These are phyloP conservation scores for Taenioides sp. DNA, from an alignment of 2,797 vertebrate genomes.

Conservation along the genomic window DNA sequence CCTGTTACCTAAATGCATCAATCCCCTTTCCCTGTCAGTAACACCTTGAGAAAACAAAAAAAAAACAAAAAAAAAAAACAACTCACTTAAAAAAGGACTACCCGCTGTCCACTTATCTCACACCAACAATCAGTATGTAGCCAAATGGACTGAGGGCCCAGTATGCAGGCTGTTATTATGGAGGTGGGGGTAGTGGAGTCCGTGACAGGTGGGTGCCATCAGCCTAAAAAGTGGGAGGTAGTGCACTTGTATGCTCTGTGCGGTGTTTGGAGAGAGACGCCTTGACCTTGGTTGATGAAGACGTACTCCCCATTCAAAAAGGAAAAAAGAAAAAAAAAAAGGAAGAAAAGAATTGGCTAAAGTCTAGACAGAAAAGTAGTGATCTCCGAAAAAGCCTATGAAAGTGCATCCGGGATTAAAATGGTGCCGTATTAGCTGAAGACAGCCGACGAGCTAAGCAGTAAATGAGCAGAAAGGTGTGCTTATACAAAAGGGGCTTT, in stretches of 20 bases:
- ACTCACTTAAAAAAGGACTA: slow-evolving; percentile 31
- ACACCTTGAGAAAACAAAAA: slow-evolving; percentile 15
- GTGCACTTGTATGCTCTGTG: slow-evolving; percentile 19
- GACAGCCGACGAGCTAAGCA: slow-evolving; percentile 30
- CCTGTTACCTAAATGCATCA: background rate
- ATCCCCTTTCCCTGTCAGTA: slow-evolving; percentile 36
- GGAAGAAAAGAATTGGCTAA: slow-evolving; percentile 2
- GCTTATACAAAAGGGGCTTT: slow-evolving; percentile 57
- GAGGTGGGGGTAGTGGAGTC: slow-evolving; percentile 43
- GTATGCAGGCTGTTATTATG: slow-evolving; percentile 60
- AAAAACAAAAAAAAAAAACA: background rate
- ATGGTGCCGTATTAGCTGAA: slow-evolving; percentile 62
- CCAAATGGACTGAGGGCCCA: slow-evolving; percentile 42
- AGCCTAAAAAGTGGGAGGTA: slow-evolving; percentile 32
- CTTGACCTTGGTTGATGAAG: slow-evolving; percentile 56
- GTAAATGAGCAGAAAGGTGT: slow-evolving; percentile 57
- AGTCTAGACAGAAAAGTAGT: slow-evolving; percentile 29
- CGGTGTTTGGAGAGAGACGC: slow-evolving; percentile 39
- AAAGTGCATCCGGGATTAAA: slow-evolving; percentile 71
- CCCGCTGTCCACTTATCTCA: slow-evolving; percentile 30
- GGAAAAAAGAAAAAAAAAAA: background rate
- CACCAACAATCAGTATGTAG: slow-evolving; percentile 39
- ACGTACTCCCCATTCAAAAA: slow-evolving; percentile 20
- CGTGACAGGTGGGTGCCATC: slow-evolving; percentile 60
- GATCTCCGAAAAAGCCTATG: slow-evolving; percentile 35